A percentile compares a stretch with the other conserved stretches of the same genome.
Evolutionary conservation across 2,797 vertebrate species (phyloP).

Genomic region (Phalloptychus januarius): DNA sequence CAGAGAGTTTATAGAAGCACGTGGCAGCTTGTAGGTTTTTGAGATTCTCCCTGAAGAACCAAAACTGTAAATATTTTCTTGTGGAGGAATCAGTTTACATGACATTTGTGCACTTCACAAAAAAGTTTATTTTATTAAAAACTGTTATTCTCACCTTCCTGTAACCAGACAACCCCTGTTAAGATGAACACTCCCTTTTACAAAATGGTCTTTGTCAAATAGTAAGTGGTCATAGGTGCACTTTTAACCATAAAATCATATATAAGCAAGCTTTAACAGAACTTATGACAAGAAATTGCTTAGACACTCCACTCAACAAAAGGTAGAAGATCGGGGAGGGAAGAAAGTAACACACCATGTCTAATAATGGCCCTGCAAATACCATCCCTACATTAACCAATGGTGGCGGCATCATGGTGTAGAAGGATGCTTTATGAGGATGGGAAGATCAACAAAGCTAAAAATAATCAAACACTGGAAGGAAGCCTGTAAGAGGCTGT

Average conservation of each 20-base stretch:
- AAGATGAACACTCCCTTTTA: not conserved
- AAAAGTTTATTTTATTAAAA: not conserved
- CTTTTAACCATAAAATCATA: not conserved
- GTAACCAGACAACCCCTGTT: not conserved
- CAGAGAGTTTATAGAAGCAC: not conserved
- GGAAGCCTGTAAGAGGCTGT: not conserved
- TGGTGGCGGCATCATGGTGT: not conserved
- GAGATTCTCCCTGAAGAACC: not conserved
- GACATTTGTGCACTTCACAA: not conserved
- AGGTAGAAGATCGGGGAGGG: not conserved
- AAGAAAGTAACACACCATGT: not conserved
- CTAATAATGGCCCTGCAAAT: not conserved
- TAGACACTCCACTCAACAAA: not conserved
- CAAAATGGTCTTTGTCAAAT: not conserved
- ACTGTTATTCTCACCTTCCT: not conserved
- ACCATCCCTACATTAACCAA: not conserved
- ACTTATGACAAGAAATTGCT: not conserved
- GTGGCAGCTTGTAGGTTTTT: not conserved
- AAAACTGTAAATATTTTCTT: not conserved
- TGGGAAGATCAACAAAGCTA: not conserved
- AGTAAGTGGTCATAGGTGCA: not conserved
- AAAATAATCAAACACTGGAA: not conserved
- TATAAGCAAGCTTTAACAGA: not conserved
- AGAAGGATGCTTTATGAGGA: not conserved
- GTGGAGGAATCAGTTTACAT: not conserved